A percentile compares a stretch with the other conserved stretches of the same genome.
These are phyloP conservation scores for Amblyjoppa fuscipennis DNA, from an alignment of 2,888 invertebrate genomes.

Conservation along the genomic window DNA sequence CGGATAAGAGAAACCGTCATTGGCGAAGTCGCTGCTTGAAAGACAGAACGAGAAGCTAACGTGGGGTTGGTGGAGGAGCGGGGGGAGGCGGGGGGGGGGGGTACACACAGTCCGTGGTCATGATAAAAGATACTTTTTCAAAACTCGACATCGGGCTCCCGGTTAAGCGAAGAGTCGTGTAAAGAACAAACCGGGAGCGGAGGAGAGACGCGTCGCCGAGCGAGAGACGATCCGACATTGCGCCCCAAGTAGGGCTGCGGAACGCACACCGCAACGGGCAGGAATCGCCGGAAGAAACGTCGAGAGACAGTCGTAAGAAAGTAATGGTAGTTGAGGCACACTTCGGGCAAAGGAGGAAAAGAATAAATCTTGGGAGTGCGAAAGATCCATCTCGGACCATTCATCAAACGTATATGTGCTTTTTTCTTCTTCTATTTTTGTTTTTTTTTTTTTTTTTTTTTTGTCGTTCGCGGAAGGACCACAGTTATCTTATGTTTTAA, in stretches of 20 bases:
- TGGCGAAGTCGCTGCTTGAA: constrained; percentile 52
- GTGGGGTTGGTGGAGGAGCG: constrained; percentile 6
- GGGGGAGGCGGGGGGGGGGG: no score
- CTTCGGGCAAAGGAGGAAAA: background rate
- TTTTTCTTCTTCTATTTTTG: background rate
- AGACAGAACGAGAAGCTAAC: constrained; percentile 47
- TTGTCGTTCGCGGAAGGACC: background rate
- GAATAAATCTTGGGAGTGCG: constrained; percentile 28
- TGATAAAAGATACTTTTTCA: constrained; percentile 66
- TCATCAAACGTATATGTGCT: background rate
- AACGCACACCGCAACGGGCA: constrained; percentile 6
- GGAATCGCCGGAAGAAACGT: constrained; percentile 34
- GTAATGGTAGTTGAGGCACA: constrained; percentile 16
- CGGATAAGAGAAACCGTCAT: constrained; percentile 50
- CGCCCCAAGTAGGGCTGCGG: background rate
- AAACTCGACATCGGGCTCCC: constrained; percentile 71
- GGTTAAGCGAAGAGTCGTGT: constrained; percentile 81
- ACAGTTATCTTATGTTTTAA: background rate
- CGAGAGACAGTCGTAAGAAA: constrained; percentile 20
- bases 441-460: no score
- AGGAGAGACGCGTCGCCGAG: background rate
- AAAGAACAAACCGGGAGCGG: constrained; percentile 65
- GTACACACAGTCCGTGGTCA: constrained; percentile 15
- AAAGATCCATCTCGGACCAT: constrained; percentile 14
- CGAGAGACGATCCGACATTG: constrained; percentile 4